Conservation (phyloP, 2,888 invertebrate genomes). For the Toxonevra muliebris region DNA sequence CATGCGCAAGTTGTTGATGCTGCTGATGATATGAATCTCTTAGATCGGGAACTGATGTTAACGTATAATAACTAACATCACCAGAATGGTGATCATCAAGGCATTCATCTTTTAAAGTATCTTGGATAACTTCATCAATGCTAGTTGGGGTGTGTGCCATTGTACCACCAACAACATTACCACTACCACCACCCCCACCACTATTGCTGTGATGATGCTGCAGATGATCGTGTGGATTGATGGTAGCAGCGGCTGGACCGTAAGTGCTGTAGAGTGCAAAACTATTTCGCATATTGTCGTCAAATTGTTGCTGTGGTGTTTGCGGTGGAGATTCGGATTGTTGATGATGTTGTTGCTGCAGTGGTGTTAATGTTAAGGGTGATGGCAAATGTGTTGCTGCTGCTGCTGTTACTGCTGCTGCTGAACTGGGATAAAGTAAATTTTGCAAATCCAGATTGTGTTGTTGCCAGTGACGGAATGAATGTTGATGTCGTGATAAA, state of each 20-base stretch:
- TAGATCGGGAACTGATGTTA: constrained; percentile 58
- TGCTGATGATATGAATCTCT: constrained; percentile 54
- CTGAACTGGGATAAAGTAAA: constrained; percentile 18
- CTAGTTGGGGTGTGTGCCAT: constrained; percentile 49
- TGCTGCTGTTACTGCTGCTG: constrained; percentile 45
- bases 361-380: constrained; percentile 23
- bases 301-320: constrained; percentile 40
- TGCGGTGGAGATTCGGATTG: constrained; percentile 37
- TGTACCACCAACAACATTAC: constrained; percentile 23
- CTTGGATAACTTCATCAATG: constrained; percentile 65
- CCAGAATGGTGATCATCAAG: constrained; percentile 57
- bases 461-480: constrained; percentile 44
- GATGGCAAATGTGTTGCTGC: constrained; percentile 35
- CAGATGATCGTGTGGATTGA: constrained; percentile 46
- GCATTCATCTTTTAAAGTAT: constrained; percentile 64
- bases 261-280: constrained; percentile 53
- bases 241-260: constrained; percentile 27
- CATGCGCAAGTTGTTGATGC: constrained; percentile 33
- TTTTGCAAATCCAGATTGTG: constrained; percentile 44
- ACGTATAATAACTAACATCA: constrained; percentile 58
- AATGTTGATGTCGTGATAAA: constrained; percentile 48
- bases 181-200: constrained; percentile 9
- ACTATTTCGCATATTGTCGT: constrained; percentile 57
- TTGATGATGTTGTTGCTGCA: constrained; percentile 43
- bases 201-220: constrained; percentile 40